phyloP scores from a whole-genome alignment of 2,888 invertebrate species.

The Mimumesa dahlbomi region DNA sequence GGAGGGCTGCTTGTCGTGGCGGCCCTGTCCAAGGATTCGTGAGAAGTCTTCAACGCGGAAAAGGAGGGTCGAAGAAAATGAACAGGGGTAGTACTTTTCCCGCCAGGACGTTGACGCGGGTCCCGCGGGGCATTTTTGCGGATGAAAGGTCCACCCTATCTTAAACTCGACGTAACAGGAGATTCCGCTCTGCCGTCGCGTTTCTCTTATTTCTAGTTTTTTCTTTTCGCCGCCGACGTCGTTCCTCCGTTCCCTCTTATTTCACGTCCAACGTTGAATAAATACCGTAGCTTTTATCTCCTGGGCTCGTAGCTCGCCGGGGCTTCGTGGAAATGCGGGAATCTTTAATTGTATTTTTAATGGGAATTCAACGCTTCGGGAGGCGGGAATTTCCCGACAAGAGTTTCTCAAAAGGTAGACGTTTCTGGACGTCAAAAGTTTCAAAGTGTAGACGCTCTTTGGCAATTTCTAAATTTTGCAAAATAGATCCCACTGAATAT shows the following conservation, averaged over 20 bases:
- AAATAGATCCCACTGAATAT: no score
- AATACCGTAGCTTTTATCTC: no score
- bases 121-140: conserved; percentile 78
- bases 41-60: conserved; percentile 55
- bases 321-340: no score
- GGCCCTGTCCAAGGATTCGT: conserved; percentile 56
- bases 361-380: no score
- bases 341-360: no score
- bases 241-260: conserved; percentile 18
- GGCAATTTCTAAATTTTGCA: no score
- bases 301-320: no score
- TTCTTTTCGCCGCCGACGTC: no score
- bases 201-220: background rate
- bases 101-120: conserved; percentile 76
- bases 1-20: conserved; percentile 66
- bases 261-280: conserved; percentile 30
- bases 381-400: no score
- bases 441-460: no score
- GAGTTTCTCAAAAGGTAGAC: no score
- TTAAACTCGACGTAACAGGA: conserved; percentile 61
- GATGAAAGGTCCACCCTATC: conserved; percentile 69
- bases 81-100: conserved; percentile 11
- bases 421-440: no score
- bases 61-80: conserved; percentile 11
- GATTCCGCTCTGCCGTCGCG: conserved; percentile 38